Conservation (phyloP, 2,113 vertebrate genomes). For the Perca flavescens region DNA sequence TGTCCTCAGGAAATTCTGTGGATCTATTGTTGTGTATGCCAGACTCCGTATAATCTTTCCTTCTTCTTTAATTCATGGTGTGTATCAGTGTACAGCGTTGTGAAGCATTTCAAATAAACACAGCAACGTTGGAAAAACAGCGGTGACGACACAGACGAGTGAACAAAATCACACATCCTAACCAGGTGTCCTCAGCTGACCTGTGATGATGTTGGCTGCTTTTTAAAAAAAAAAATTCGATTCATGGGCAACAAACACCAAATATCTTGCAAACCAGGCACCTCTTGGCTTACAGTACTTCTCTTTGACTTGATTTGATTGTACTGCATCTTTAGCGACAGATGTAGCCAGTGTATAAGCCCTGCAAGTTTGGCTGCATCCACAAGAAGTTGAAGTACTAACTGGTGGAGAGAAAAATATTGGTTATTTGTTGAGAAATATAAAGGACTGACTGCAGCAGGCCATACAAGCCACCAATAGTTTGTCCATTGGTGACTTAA, state of each 20-base stretch:
- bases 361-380: too few relatives aligned
- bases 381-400: too few relatives aligned
- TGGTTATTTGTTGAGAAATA: not conserved
- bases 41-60: slow-evolving; percentile 31
- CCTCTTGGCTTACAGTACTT: not conserved
- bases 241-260: not conserved
- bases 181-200: slow-evolving; percentile 31
- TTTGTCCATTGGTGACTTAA: not conserved
- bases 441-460: too few relatives aligned
- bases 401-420: too few relatives aligned
- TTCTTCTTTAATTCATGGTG: not conserved
- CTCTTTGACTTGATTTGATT: not conserved
- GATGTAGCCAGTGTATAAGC: too few relatives aligned
- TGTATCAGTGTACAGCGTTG: not conserved
- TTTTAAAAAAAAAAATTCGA: not conserved
- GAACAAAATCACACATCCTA: not conserved
- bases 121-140: slow-evolving; percentile 20
- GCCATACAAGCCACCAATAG: not conserved
- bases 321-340: too few relatives aligned
- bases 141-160: not conserved
- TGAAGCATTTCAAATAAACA: slow-evolving; percentile 4
- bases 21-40: slow-evolving; percentile 16
- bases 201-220: not conserved
- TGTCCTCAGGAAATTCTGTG: not conserved
- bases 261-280: not conserved